phyloP scores from a whole-genome alignment of 2,113 vertebrate species.

The Festucalex cinctus region DNA sequence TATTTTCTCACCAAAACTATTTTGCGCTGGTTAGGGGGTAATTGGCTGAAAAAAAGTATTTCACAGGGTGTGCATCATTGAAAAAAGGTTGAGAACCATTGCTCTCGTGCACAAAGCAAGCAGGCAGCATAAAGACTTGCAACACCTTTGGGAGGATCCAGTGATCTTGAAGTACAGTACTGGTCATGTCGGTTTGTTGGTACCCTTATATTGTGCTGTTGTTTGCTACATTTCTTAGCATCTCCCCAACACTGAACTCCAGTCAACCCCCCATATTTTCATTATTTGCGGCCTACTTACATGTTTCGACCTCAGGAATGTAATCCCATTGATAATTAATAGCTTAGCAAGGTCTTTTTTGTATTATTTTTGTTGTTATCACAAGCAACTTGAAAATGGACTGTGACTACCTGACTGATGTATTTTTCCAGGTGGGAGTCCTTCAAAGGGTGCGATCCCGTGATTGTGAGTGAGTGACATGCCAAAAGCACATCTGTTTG shows the following conservation, averaged over 20 bases:
- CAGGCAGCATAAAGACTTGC: background rate
- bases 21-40: no score
- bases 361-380: background rate
- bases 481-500: conserved; percentile 43
- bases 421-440: conserved; percentile 29
- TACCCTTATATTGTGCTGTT: no score
- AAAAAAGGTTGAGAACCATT: no score
- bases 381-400: conserved; percentile 43
- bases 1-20: no score
- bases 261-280: background rate
- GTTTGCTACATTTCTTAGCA: background rate
- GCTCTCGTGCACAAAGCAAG: background rate
- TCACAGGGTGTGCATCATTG: no score
- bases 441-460: conserved; percentile 41
- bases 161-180: background rate
- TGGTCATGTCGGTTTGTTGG: no score
- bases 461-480: conserved; percentile 36
- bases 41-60: no score
- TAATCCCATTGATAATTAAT: background rate
- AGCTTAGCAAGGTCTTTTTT: conserved; percentile 7
- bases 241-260: background rate
- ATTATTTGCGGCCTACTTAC: background rate
- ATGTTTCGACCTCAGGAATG: background rate
- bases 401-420: conserved; percentile 51
- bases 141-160: background rate